A percentile compares a stretch with the other conserved stretches of the same genome.
Evolutionary conservation across 2,113 vertebrate genomes (phyloP).

Genomic region (Dissostichus mawsoni): DNA sequence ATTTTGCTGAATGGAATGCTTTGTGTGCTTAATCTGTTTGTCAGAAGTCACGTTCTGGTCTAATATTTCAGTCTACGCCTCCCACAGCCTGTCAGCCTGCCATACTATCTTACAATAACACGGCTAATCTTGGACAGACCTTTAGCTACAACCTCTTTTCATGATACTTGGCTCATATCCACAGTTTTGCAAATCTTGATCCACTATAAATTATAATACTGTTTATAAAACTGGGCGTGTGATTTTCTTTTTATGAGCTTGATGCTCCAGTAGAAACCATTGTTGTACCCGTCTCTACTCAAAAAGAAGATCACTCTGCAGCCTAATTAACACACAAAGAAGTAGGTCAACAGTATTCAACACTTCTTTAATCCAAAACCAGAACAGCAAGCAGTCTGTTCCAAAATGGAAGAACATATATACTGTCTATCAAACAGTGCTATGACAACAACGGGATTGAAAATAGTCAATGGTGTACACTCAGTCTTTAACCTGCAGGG

Average conservation of each 20-base stretch:
- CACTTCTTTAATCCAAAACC: constrained; percentile 37
- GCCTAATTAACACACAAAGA: constrained; percentile 38
- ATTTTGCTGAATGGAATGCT: not conserved
- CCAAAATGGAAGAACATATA: not conserved
- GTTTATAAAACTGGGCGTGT: constrained; percentile 6
- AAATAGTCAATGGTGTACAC: constrained; percentile 5
- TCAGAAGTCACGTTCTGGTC: constrained; percentile 32
- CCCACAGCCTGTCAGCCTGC: constrained; percentile 53
- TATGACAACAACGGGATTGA: not conserved
- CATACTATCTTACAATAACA: constrained; percentile 25
- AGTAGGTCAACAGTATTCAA: constrained; percentile 36
- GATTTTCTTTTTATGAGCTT: constrained; percentile 21
- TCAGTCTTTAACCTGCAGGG: not conserved
- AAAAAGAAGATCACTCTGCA: constrained; percentile 13
- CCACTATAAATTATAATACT: constrained; percentile 16
- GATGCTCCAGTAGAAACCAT: constrained; percentile 7
- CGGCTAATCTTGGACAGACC: constrained; percentile 47
- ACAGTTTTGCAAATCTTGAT: constrained; percentile 42
- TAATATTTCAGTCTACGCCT: constrained; percentile 45
- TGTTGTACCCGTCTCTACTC: not conserved
- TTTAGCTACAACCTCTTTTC: constrained; percentile 40
- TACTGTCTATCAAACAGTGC: not conserved
- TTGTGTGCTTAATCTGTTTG: constrained; percentile 21
- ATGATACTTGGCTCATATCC: constrained; percentile 40
- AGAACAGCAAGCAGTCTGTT: not conserved